Evolutionary conservation across 2,113 vertebrate species (phyloP).

Genomic region (Lipophrys pholis): DNA sequence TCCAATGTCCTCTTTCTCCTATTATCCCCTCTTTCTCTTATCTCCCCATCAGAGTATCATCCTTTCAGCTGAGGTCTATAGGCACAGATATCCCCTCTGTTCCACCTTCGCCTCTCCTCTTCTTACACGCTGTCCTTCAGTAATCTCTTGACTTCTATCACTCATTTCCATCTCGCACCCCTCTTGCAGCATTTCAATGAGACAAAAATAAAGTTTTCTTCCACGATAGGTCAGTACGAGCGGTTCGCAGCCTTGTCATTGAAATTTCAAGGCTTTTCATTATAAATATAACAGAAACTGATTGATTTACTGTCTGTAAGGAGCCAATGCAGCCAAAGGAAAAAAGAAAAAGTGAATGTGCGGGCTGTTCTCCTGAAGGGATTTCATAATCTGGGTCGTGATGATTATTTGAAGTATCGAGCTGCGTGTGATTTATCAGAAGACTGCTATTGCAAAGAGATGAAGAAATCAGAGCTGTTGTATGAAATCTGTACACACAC

Average conservation of each 20-base stretch:
- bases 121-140: constrained; percentile 68
- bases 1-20: constrained; percentile 60
- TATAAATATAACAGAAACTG: constrained; percentile 1
- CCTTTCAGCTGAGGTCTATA: constrained; percentile 60
- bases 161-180: constrained; percentile 57
- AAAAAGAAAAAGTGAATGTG: constrained; percentile 39
- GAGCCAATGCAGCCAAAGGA: constrained; percentile 8
- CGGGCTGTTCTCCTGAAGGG: constrained; percentile 44
- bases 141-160: constrained; percentile 58
- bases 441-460: constrained; percentile 40
- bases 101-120: constrained; percentile 65
- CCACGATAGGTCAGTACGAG: constrained; percentile 5
- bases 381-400: constrained; percentile 47
- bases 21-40: constrained; percentile 65
- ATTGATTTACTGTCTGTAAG: constrained; percentile 31
- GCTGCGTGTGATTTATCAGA: constrained; percentile 47
- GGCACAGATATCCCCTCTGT: constrained; percentile 67
- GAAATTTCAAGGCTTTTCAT: constrained; percentile 5
- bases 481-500: constrained; percentile 6
- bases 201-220: constrained; percentile 35
- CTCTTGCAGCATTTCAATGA: constrained; percentile 31
- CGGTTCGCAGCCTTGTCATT: not conserved
- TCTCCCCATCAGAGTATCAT: constrained; percentile 75
- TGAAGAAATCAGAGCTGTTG: constrained; percentile 19
- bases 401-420: constrained; percentile 58